A percentile compares a stretch with the other conserved stretches of the same genome.
These are phyloP conservation scores for Tokudaia tokunoshimensis DNA, from an alignment of 2,797 vertebrate genomes.

Conservation along the genomic window DNA sequence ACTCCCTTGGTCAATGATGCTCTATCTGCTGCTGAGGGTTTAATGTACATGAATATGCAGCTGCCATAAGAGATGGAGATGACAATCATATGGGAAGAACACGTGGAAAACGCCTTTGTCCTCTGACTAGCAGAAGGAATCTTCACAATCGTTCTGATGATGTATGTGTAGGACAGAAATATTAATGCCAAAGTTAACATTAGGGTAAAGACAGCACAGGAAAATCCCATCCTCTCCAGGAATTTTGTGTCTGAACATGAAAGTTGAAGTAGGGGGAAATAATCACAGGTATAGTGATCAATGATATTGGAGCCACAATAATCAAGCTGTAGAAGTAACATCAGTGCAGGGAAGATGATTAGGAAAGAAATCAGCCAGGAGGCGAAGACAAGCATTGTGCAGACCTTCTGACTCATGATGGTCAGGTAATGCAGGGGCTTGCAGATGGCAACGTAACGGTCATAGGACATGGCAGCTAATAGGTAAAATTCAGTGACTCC, in stretches of 20 bases:
- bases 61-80: conserved; percentile 77
- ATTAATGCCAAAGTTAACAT: conserved; percentile 70
- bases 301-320: conserved; percentile 64
- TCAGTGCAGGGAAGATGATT: conserved; percentile 66
- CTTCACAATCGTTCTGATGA: conserved; percentile 66
- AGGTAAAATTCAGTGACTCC: conserved; percentile 79
- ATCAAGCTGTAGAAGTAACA: conserved; percentile 60
- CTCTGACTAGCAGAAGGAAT: conserved; percentile 70
- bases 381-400: conserved; percentile 31
- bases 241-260: conserved; percentile 74
- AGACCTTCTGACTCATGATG: conserved; percentile 70
- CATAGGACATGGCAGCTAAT: conserved; percentile 80
- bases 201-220: conserved; percentile 70
- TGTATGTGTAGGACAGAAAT: conserved; percentile 70
- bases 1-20: conserved; percentile 71
- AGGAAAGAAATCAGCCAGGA: conserved; percentile 67
- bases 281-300: conserved; percentile 75
- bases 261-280: conserved; percentile 68
- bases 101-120: conserved; percentile 75
- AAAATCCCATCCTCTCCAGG: conserved; percentile 57
- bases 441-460: conserved; percentile 73
- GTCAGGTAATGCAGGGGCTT: conserved; percentile 69
- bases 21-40: conserved; percentile 55
- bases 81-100: conserved; percentile 75
- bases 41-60: conserved; percentile 81